These are phyloP conservation scores for Lithobates pipiens DNA, from an alignment of 2,797 vertebrate species.

Conservation along the genomic window DNA sequence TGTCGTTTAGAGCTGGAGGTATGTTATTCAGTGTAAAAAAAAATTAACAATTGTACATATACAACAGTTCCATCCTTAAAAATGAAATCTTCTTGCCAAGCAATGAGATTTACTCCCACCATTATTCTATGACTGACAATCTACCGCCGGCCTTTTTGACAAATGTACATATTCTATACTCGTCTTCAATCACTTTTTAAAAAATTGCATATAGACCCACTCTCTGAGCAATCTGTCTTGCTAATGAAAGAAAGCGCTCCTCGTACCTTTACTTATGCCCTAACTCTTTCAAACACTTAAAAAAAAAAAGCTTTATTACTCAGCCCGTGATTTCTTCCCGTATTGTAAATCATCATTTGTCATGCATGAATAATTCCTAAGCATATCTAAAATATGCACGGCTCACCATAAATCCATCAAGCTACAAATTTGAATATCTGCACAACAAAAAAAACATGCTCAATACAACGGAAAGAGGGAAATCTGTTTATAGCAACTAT, in stretches of 20 bases:
- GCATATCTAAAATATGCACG: constrained; percentile 36
- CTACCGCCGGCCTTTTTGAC: background rate
- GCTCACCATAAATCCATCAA: constrained; percentile 20
- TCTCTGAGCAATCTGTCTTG: constrained; percentile 34
- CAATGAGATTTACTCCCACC: constrained; percentile 9
- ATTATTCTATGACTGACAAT: constrained; percentile 4
- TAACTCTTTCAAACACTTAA: constrained; percentile 30
- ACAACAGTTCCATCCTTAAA: background rate
- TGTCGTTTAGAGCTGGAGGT: background rate
- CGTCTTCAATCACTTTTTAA: constrained; percentile 37
- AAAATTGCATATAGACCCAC: constrained; percentile 32
- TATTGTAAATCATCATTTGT: constrained; percentile 37
- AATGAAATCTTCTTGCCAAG: constrained; percentile 9
- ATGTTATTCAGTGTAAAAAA: background rate
- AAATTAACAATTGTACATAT: background rate
- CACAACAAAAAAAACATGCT: background rate
- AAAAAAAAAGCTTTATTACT: constrained; percentile 30
- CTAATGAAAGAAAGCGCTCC: constrained; percentile 38
- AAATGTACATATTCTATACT: constrained; percentile 14
- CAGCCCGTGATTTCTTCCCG: constrained; percentile 9
- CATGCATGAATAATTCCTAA: constrained; percentile 46
- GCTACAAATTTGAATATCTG: constrained; percentile 28
- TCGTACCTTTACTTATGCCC: constrained; percentile 19
- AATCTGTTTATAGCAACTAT: background rate
- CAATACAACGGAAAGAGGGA: background rate